Evolutionary conservation across 2,888 invertebrate genomes (phyloP).

Genomic region (Macrosiphum euphorbiae): DNA sequence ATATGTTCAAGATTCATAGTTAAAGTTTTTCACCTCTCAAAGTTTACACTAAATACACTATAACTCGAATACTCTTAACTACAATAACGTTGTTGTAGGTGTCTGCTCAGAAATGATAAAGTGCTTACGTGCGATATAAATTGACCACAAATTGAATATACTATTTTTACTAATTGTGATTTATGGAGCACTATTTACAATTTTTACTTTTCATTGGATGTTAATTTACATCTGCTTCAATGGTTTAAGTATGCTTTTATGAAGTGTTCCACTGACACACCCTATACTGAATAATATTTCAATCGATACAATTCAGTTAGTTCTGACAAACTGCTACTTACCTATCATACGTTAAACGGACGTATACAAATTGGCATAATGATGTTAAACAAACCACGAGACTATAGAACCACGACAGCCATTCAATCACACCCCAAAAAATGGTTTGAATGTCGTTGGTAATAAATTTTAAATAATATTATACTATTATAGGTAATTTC

Average conservation of each 20-base stretch:
- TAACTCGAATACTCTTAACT: neutral
- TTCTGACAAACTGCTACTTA: neutral
- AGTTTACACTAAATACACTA: neutral
- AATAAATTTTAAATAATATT: neutral
- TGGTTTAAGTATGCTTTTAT: neutral
- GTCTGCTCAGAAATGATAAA: neutral
- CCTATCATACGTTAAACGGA: neutral
- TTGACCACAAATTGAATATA: neutral
- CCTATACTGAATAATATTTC: neutral
- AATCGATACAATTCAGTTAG: neutral
- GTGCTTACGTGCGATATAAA: neutral
- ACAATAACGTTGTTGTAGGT: neutral
- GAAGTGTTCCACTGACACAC: neutral
- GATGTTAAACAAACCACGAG: neutral
- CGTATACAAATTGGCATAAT: conserved; percentile 1
- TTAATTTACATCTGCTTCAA: neutral
- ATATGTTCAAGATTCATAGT: neutral
- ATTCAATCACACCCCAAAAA: neutral
- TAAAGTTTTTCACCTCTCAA: neutral
- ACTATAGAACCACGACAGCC: neutral
- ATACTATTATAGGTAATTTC: neutral
- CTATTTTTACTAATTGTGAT: neutral
- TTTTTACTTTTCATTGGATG: neutral
- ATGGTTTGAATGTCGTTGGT: neutral
- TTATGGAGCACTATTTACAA: neutral